Evolutionary conservation across 2,888 invertebrate species (phyloP).

Genomic region (Nymphalis c-album): DNA sequence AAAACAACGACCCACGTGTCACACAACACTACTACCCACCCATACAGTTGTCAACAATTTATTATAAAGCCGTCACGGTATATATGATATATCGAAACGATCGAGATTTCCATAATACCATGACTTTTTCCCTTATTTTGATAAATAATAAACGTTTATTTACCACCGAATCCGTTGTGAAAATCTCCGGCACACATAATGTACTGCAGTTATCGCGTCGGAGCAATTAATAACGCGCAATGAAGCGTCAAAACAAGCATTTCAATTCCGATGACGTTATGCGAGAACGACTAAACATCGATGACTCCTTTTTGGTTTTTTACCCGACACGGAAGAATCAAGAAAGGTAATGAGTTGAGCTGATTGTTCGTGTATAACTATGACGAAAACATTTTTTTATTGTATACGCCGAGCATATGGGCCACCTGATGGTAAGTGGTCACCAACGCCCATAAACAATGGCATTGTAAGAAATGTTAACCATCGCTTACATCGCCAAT

Average conservation of each 20-base stretch:
- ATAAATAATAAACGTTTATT: background rate
- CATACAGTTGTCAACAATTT: background rate
- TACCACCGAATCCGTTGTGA: conserved; percentile 12
- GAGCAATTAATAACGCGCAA: conserved; percentile 46
- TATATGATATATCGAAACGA: background rate
- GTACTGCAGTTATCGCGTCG: conserved; percentile 40
- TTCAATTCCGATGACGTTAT: conserved; percentile 39
- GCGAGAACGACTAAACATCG: conserved; percentile 23
- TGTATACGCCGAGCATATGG: too few relatives aligned
- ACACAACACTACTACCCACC: background rate
- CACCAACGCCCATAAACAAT: too few relatives aligned
- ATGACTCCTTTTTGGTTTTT: too few relatives aligned
- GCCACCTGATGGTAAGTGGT: too few relatives aligned
- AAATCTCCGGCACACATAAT: conserved; percentile 25
- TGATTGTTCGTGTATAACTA: too few relatives aligned
- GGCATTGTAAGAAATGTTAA: too few relatives aligned
- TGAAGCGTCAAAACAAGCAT: conserved; percentile 47
- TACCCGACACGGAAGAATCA: too few relatives aligned
- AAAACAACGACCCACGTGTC: background rate
- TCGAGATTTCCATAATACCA: background rate
- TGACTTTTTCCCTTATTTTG: background rate
- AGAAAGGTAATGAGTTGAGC: too few relatives aligned
- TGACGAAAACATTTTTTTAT: too few relatives aligned
- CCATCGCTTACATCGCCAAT: too few relatives aligned
- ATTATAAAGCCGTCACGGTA: background rate